Conservation (phyloP, 2,113 vertebrate species). For the Egretta garzetta region DNA sequence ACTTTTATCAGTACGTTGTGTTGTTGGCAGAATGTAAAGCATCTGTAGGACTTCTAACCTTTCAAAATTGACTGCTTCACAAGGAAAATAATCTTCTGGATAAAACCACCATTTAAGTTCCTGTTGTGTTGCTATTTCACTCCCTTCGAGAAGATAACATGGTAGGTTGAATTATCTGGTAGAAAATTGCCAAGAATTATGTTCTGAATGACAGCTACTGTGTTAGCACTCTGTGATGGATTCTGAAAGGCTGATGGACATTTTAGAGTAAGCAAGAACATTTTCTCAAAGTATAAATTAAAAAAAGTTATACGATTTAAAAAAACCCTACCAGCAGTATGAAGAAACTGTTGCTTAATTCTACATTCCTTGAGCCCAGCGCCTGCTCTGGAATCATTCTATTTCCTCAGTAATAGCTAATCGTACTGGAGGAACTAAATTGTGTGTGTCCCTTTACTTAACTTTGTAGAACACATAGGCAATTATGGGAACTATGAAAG, state of each 20-base stretch:
- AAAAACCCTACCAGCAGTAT: neutral
- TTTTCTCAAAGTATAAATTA: slow-evolving; percentile 33
- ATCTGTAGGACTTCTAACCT: slow-evolving; percentile 38
- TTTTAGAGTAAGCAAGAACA: neutral
- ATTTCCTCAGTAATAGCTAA: slow-evolving; percentile 39
- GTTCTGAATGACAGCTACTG: slow-evolving; percentile 63
- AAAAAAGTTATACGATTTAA: neutral
- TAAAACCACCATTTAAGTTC: slow-evolving; percentile 18
- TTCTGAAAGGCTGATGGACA: slow-evolving; percentile 53
- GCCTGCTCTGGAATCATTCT: slow-evolving; percentile 6
- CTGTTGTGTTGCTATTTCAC: slow-evolving; percentile 39
- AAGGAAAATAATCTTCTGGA: slow-evolving; percentile 17
- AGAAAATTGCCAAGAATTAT: slow-evolving; percentile 65
- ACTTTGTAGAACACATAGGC: slow-evolving; percentile 60
- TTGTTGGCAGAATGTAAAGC: slow-evolving; percentile 47
- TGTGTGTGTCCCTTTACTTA: slow-evolving; percentile 54
- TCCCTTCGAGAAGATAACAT: slow-evolving; percentile 67
- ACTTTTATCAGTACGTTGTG: neutral
- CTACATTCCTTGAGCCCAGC: slow-evolving; percentile 8
- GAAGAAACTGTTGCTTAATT: slow-evolving; percentile 31
- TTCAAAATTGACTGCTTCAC: slow-evolving; percentile 8
- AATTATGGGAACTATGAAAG: slow-evolving; percentile 52
- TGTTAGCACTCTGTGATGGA: slow-evolving; percentile 14
- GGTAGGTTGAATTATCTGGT: slow-evolving; percentile 52
- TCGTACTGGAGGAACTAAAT: slow-evolving; percentile 13